Conservation (phyloP, 2,797 vertebrate species). For the Anguilla megastoma region DNA sequence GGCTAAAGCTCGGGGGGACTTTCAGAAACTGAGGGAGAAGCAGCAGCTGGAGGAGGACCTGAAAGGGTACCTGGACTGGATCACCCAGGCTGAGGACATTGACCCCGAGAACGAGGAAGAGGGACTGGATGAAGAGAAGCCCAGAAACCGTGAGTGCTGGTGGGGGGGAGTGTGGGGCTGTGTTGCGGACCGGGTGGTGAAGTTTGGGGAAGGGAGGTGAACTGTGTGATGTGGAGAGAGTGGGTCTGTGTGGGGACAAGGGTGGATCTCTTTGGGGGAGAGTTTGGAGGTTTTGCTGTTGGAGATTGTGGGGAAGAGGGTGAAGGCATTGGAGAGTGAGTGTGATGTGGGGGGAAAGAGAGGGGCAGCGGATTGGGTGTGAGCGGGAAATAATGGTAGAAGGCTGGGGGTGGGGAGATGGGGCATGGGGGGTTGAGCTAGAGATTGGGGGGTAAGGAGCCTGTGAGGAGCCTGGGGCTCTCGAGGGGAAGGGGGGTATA, state of each 20-base stretch:
- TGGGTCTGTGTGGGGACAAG: too few relatives aligned
- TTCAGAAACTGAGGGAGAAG: slow-evolving; percentile 96
- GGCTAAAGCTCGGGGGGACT: slow-evolving; percentile 95
- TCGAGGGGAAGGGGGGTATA: not conserved
- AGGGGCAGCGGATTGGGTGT: not conserved
- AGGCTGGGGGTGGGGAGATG: not conserved
- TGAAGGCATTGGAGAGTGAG: not conserved
- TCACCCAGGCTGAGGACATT: slow-evolving; percentile 98
- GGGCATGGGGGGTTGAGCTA: not conserved
- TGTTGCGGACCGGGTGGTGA: not conserved
- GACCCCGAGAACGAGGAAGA: slow-evolving; percentile 98
- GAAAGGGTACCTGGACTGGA: slow-evolving; percentile 98
- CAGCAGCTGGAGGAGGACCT: slow-evolving; percentile 96
- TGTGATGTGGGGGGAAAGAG: not conserved
- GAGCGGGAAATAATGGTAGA: not conserved
- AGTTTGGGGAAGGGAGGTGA: not conserved
- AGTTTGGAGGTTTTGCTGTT: not conserved
- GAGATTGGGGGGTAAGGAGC: slow-evolving; percentile 65
- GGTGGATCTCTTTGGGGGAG: not conserved
- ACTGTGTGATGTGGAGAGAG: not conserved
- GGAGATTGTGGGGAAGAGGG: not conserved
- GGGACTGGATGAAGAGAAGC: slow-evolving; percentile 93
- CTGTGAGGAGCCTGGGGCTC: slow-evolving; percentile 74
- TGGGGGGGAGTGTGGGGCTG: not conserved
- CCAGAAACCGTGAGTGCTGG: slow-evolving; percentile 89